A percentile compares a stretch with the other conserved stretches of the same genome.
Conservation (phyloP, 2,797 vertebrate genomes). For the Clarias laeviceps region DNA sequence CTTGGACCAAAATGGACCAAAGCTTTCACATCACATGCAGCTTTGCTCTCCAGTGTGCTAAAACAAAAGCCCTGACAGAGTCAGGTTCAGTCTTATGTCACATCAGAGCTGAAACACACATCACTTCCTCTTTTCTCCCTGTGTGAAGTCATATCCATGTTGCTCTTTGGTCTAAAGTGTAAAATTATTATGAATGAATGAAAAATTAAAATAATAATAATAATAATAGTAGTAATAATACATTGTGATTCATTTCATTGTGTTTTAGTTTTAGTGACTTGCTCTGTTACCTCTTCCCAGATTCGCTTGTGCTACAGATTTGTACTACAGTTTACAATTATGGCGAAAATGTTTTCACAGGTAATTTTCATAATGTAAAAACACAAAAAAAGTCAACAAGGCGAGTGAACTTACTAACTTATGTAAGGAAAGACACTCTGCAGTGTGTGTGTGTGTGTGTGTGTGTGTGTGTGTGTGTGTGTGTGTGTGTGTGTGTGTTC, state of each 20-base stretch:
- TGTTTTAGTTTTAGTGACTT: constrained; percentile 17
- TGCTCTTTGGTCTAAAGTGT: constrained; percentile 4
- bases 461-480: no score
- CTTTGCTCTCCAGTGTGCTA: constrained; percentile 38
- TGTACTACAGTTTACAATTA: not conserved
- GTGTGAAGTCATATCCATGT: constrained; percentile 31
- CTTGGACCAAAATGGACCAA: constrained; percentile 13
- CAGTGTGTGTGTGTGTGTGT: not conserved
- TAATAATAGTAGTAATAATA: no score
- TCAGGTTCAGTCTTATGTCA: constrained; percentile 65
- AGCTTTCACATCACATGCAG: constrained; percentile 5
- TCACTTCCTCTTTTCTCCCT: not conserved
- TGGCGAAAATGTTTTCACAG: not conserved
- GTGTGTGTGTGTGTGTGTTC: no score
- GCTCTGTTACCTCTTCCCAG: not conserved
- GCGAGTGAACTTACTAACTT: not conserved
- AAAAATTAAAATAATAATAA: no score
- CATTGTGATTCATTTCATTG: not conserved
- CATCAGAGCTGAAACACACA: constrained; percentile 57
- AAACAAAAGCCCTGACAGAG: constrained; percentile 51
- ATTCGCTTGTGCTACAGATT: not conserved
- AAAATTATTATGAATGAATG: not conserved
- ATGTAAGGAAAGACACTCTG: not conserved
- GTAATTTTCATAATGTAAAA: not conserved
- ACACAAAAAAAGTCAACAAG: not conserved